Percentiles rank a stretch among this genome's conserved stretches.
These are phyloP conservation scores for Stratiomys singularior DNA, from an alignment of 2,888 invertebrate genomes.

Conservation along the genomic window DNA sequence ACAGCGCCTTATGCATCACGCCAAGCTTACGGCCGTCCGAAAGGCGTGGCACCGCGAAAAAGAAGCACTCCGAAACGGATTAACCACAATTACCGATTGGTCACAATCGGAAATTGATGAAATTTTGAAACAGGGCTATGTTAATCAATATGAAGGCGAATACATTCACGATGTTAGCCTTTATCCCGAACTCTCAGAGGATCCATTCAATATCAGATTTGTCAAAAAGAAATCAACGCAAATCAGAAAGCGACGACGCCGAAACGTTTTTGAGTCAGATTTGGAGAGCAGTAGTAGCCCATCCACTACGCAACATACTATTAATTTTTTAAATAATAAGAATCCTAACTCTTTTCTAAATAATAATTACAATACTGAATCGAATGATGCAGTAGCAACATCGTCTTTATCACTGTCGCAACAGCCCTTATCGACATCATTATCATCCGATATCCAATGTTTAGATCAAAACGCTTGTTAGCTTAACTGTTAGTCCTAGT, in stretches of 20 bases:
- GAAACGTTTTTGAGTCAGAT: slow-evolving; percentile 51
- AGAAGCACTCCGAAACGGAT: slow-evolving; percentile 81
- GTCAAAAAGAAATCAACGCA: slow-evolving; percentile 81
- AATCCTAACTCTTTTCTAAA: slow-evolving; percentile 44
- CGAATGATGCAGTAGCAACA: slow-evolving; percentile 5
- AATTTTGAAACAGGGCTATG: slow-evolving; percentile 84
- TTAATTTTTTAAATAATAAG: slow-evolving; percentile 45
- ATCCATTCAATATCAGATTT: slow-evolving; percentile 93
- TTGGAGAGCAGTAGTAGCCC: slow-evolving; percentile 35
- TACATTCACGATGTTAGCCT: slow-evolving; percentile 90
- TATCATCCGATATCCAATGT: slow-evolving; percentile 54
- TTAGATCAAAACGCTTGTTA: slow-evolving; percentile 55
- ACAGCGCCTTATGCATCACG: slow-evolving; percentile 89
- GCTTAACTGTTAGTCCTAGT: slow-evolving; percentile 54
- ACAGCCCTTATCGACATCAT: slow-evolving; percentile 55
- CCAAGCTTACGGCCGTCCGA: slow-evolving; percentile 84
- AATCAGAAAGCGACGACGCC: slow-evolving; percentile 74
- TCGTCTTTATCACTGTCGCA: slow-evolving; percentile 41
- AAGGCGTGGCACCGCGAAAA: slow-evolving; percentile 95
- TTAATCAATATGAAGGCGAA: slow-evolving; percentile 88
- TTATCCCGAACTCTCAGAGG: slow-evolving; percentile 94
- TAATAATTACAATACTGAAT: slow-evolving; percentile 34
- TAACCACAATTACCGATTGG: slow-evolving; percentile 86
- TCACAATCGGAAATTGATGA: slow-evolving; percentile 88
- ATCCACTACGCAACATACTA: slow-evolving; percentile 8